Evolutionary conservation across 2,888 invertebrate species (phyloP).

Genomic region (Callosobruchus maculatus): DNA sequence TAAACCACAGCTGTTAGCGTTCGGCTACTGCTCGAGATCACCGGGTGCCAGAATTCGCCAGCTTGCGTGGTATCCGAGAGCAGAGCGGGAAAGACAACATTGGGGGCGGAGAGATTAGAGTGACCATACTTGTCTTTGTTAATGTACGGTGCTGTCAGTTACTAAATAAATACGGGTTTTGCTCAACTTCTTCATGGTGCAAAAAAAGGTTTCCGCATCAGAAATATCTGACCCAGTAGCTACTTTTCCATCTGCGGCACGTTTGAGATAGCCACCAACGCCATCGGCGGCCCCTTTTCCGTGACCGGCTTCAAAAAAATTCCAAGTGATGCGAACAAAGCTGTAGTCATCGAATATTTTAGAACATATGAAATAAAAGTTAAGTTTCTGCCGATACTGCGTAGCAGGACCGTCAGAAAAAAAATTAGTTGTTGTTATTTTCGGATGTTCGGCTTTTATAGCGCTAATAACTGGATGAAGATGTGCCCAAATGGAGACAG

Average conservation of each 20-base stretch:
- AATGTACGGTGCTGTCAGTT: no score
- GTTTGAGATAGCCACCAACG: slow-evolving; percentile 4
- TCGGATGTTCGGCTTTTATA: neutral
- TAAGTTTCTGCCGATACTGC: slow-evolving; percentile 9
- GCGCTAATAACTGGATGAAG: slow-evolving; percentile 3
- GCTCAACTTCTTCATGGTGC: neutral
- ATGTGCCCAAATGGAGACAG: slow-evolving; percentile 8
- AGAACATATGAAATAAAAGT: slow-evolving; percentile 6
- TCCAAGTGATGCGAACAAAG: slow-evolving; percentile 13
- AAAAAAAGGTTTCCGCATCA: neutral
- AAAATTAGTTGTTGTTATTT: slow-evolving; percentile 5
- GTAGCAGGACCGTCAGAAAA: slow-evolving; percentile 9
- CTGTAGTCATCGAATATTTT: slow-evolving; percentile 6
- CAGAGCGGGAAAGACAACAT: no score
- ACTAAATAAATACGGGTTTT: neutral
- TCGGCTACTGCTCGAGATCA: no score
- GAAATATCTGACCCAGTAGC: slow-evolving; percentile 1
- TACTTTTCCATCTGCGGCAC: slow-evolving; percentile 4
- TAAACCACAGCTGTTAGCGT: no score
- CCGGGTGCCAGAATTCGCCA: no score
- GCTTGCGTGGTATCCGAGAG: no score
- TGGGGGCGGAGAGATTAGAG: no score
- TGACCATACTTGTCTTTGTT: no score
- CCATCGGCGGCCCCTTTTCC: slow-evolving; percentile 13
- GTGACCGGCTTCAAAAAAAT: slow-evolving; percentile 16